Percentiles rank a stretch among this genome's conserved stretches.
Conservation (phyloP, 2,797 vertebrate species). For the Pyrocephalus nanus region DNA sequence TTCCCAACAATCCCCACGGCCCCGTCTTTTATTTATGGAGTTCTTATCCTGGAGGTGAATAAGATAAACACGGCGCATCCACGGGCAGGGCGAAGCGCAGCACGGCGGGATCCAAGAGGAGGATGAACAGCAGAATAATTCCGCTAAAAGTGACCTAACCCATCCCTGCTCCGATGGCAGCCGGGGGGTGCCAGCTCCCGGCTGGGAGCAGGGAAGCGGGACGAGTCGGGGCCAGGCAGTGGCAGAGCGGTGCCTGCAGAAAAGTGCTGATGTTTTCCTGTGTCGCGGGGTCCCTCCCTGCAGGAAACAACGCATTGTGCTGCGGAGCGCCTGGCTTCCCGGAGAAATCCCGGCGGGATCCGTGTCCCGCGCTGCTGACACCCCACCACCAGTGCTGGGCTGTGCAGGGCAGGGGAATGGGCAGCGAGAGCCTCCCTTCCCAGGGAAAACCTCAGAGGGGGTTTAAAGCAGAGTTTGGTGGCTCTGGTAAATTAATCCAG, state of each 20-base stretch:
- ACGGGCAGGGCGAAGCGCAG: not conserved
- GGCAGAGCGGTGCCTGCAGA: not conserved
- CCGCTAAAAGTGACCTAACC: not conserved
- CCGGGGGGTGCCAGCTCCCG: fast-evolving
- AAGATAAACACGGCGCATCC: not conserved
- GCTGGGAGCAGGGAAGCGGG: not conserved
- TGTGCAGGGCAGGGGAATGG: fast-evolving
- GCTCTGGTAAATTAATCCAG: not conserved
- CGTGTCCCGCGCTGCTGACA: fast-evolving
- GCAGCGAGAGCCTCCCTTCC: fast-evolving
- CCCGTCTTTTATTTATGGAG: not conserved
- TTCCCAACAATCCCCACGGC: not conserved
- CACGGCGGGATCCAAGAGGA: not conserved
- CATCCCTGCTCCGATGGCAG: fast-evolving
- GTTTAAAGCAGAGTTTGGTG: not conserved
- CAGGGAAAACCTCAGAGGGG: not conserved
- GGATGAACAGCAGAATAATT: fast-evolving
- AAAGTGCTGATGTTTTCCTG: conserved; percentile 61
- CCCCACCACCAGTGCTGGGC: not conserved
- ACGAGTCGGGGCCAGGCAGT: fast-evolving
- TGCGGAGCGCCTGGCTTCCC: conserved; percentile 6
- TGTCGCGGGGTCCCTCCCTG: conserved; percentile 29
- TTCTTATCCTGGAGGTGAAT: not conserved
- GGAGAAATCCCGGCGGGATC: not conserved
- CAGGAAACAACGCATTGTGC: conserved; percentile 60